phyloP scores from a whole-genome alignment of 2,797 vertebrate genomes.

The Cephalopachus bancanus region DNA sequence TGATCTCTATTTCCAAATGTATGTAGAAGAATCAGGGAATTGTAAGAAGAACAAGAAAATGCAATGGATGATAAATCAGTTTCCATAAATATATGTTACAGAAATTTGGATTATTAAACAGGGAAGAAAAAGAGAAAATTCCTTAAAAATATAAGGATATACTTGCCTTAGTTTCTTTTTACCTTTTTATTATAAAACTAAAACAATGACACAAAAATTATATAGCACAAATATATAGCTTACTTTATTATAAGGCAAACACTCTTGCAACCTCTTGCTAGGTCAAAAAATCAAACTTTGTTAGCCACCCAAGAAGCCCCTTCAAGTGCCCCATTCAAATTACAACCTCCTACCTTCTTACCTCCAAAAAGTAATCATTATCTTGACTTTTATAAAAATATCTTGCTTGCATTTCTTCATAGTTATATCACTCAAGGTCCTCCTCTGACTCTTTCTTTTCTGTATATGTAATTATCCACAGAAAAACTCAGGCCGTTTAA shows the following conservation, averaged over 20 bases:
- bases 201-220: background rate
- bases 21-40: background rate
- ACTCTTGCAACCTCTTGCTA: background rate
- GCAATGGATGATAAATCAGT: background rate
- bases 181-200: background rate
- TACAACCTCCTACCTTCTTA: background rate
- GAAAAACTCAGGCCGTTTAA: background rate
- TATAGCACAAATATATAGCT: background rate
- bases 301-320: background rate
- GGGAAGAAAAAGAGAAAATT: background rate
- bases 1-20: background rate
- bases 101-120: background rate
- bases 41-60: background rate
- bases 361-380: background rate
- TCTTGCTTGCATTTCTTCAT: background rate
- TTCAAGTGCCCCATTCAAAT: background rate
- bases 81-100: background rate
- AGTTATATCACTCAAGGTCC: background rate
- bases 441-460: background rate
- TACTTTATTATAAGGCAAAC: background rate
- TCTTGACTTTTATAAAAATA: background rate
- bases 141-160: background rate
- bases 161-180: background rate
- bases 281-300: background rate
- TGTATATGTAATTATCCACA: background rate